A percentile compares a stretch with the other conserved stretches of the same genome.
Conservation (phyloP, 2,888 invertebrate genomes). For the Scrobipalpa atriplicella region DNA sequence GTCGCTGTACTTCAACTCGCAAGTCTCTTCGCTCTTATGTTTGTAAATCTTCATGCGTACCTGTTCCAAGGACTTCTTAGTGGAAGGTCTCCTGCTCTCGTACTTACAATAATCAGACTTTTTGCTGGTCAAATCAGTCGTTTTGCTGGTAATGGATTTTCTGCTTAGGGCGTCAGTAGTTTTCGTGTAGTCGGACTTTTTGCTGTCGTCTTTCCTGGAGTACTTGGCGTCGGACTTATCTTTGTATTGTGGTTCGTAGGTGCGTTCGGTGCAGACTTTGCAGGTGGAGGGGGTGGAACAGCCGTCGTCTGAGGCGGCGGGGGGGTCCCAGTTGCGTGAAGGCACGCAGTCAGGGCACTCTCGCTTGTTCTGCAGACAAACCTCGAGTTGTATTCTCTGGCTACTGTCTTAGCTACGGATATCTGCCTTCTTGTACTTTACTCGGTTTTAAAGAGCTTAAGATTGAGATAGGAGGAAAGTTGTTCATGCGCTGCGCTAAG, state of each 20-base stretch:
- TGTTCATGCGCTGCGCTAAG: not conserved
- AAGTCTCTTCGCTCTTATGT: slow-evolving; percentile 52
- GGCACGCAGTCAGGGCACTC: slow-evolving; percentile 63
- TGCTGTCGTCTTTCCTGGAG: slow-evolving; percentile 35
- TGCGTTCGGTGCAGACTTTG: slow-evolving; percentile 56
- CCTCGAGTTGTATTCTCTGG: slow-evolving; percentile 40
- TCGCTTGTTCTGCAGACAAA: slow-evolving; percentile 72
- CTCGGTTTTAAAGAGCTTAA: not conserved
- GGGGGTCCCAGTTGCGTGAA: slow-evolving; percentile 55
- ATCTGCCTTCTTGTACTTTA: not conserved
- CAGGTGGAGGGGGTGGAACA: slow-evolving; percentile 71
- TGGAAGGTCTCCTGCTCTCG: slow-evolving; percentile 51
- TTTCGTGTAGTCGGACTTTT: slow-evolving; percentile 34
- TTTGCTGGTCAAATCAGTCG: slow-evolving; percentile 44
- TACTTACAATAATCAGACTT: slow-evolving; percentile 52
- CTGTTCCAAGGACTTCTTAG: slow-evolving; percentile 51
- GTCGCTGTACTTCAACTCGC: slow-evolving; percentile 61
- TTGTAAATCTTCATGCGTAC: slow-evolving; percentile 39
- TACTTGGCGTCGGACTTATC: slow-evolving; percentile 57
- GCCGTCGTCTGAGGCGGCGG: slow-evolving; percentile 47
- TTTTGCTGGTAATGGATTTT: slow-evolving; percentile 48
- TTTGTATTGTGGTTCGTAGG: slow-evolving; percentile 37
- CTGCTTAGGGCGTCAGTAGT: slow-evolving; percentile 28
- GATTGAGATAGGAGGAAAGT: not conserved
- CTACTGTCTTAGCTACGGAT: slow-evolving; percentile 7